Evolutionary conservation across 2,113 vertebrate species (phyloP).

Genomic region (Chionomys nivalis): DNA sequence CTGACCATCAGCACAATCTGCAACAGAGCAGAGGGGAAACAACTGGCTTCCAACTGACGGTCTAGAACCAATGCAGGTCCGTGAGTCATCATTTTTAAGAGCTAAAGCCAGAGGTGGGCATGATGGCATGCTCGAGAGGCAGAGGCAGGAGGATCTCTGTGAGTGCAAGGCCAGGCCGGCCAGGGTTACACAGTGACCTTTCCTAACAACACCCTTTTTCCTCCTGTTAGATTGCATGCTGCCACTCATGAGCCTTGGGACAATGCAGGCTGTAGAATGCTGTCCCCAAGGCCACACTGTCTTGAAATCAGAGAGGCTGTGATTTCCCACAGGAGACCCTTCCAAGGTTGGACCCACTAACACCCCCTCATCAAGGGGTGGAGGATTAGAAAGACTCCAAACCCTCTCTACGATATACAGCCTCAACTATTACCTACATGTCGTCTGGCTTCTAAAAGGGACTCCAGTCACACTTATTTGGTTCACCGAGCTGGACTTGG

Average conservation of each 20-base stretch:
- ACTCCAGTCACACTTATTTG: background rate
- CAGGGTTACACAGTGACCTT: background rate
- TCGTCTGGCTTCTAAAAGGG: background rate
- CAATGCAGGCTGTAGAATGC: background rate
- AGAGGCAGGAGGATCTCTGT: background rate
- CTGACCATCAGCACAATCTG: slow-evolving; percentile 93
- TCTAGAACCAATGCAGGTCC: fast-evolving
- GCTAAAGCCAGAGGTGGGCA: background rate
- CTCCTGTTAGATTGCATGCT: too few species aligned
- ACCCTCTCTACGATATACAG: background rate
- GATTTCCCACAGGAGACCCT: background rate
- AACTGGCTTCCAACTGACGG: fast-evolving
- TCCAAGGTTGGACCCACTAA: too few species aligned
- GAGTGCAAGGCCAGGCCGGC: background rate
- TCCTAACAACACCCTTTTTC: background rate
- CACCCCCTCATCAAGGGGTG: background rate
- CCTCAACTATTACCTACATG: background rate
- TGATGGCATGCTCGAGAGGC: background rate
- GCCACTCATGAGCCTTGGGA: background rate
- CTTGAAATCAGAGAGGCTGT: background rate
- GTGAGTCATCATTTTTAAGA: background rate
- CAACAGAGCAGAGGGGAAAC: background rate
- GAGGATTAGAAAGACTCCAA: background rate
- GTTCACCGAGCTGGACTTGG: background rate
- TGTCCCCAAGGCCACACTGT: background rate